Conservation (phyloP, 2,113 vertebrate species). For the Indicator maculatus region DNA sequence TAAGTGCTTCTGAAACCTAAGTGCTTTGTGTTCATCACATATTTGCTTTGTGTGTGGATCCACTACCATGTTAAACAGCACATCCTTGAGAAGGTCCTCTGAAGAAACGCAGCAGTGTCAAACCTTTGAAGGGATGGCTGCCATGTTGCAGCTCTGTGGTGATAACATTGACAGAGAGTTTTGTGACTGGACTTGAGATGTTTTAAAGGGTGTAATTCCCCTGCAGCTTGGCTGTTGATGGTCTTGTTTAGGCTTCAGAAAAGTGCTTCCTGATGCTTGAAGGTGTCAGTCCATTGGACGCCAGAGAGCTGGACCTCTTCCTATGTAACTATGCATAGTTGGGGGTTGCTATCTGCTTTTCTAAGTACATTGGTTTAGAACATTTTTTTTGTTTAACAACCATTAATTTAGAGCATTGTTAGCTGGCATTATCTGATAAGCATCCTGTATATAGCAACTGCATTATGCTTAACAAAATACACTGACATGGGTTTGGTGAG, state of each 20-base stretch:
- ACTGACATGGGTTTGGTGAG: neutral
- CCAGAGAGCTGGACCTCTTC: neutral
- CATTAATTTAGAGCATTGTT: neutral
- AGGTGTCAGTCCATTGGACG: neutral
- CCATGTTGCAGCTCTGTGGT: neutral
- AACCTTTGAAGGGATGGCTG: neutral
- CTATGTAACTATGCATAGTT: slow-evolving; percentile 11
- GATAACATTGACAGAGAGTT: neutral
- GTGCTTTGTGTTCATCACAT: slow-evolving; percentile 22
- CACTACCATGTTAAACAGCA: neutral
- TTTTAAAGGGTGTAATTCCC: neutral
- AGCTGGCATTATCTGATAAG: slow-evolving; percentile 1
- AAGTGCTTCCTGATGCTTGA: slow-evolving; percentile 7
- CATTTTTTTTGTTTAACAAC: slow-evolving; percentile 29
- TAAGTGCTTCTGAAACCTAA: slow-evolving; percentile 62
- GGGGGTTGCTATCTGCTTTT: neutral
- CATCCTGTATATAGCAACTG: slow-evolving; percentile 12
- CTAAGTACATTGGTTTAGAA: neutral
- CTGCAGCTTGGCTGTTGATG: neutral
- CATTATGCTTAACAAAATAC: slow-evolving; percentile 20
- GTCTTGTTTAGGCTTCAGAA: neutral
- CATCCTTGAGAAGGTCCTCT: neutral
- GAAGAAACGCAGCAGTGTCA: neutral
- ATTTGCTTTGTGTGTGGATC: neutral
- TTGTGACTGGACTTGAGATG: neutral